Evolutionary conservation across 2,888 invertebrate genomes (phyloP), one percentile per base, ranked within the genome.

Genomic region (Harpalus rubripes): DNA sequence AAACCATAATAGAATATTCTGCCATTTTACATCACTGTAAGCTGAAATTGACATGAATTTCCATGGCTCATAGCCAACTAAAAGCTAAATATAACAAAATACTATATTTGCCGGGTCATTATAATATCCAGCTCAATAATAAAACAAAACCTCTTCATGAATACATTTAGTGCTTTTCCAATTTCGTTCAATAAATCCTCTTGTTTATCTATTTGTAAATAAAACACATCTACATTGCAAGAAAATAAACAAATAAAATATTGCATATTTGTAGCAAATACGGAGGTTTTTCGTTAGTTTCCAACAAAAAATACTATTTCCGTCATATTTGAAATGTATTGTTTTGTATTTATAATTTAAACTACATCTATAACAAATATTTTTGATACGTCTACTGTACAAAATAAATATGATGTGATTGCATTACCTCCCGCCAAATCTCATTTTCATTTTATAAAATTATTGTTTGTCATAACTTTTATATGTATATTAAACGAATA

Each of bases 71-170:
- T 16, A 41, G 41, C 72, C 72, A 74, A 74, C 72, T 18, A 2
- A 52, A 68, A 15, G 72, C 72, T 74, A 74, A 44, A 74, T 74
- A 18, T 74, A 74, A 74, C 72, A 44, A 74, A 74, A 44, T 74
- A 44, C 44, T 74, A 44, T 74, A 74, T 22, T 22, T 41, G 52
- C 44, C 41, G 7, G 10, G 22, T 39, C 68, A 15, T 68, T 39
- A 68, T 52, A 10, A 52, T 12, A 52, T 10, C 12, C 10, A 52
- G 44, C 4, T 52, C 7, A 52, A 52, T 52, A 52, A 32, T 32
- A 32, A 32, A 32, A 32, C 32, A 32, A 12, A 59, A 59, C 18
- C 5, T 15, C 59, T 59, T 59, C n/a, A 59, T 16, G 44, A 52
- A 12, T 52, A 52, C 6, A 52, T 52, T 52, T 52, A 32, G 32